Evolutionary conservation across 2,113 vertebrate genomes (phyloP), one percentile per base, ranked within the genome.

Genomic region (Actenoides lindsayi): DNA sequence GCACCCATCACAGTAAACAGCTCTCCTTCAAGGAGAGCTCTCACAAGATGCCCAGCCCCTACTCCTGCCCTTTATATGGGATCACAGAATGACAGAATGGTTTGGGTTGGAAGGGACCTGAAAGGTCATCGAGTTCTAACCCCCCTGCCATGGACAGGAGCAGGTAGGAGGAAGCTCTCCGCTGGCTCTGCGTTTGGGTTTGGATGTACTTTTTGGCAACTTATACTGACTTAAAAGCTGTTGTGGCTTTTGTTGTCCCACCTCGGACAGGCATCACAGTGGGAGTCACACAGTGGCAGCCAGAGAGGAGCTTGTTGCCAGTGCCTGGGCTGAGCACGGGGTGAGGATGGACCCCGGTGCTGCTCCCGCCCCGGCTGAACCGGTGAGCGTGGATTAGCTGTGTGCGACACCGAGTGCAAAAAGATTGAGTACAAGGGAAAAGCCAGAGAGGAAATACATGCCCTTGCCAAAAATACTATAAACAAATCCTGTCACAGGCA

Each of bases 41-140:
- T 39, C 65, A 44, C 35, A 30, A 30, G 0, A 2, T 1, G 1
- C 31, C 46, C 1, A 0, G 27, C 56, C 33, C 1, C 0, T 63
- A 7, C 39, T 83, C 41, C 53, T 51, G 62, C 24, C 39, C 56
- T 85, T 67, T 42, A 3, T n/a, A 21, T 53, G 24, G 11, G 24
- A 24, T 13, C 48, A 21, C 48, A 24, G 48, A 50, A 48, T 23
- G 20, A 48, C 48, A 48, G 48, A 10, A 13, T 50, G 48, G 48
- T 21, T 50, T 50, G 48, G 48, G 21, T 50, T 50, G 48, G 48
- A 24, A 50, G 48, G 48, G 48, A 50, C 48, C 48, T 50, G 21
- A 50, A 50, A 50, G 48, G 23, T 50, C 48, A 50, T 24, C 48
- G 10, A 23, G 48, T 24, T 50, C 48, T 21, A 50, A 50, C 20